Percentiles rank a stretch among this genome's conserved stretches.
Conservation (phyloP, 2,888 invertebrate genomes). For the Cryptus armator region DNA sequence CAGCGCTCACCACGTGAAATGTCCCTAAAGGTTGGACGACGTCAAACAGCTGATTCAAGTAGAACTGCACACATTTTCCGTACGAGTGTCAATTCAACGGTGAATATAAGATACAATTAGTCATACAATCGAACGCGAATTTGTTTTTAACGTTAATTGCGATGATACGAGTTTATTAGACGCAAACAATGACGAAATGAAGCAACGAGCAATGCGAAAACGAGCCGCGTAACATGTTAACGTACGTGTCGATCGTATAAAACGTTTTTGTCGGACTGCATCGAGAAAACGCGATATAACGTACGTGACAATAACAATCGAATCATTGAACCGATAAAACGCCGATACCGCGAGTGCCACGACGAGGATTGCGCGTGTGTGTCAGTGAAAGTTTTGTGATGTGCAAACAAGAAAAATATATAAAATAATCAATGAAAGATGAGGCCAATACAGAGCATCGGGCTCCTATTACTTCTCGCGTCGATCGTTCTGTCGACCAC, state of each 20-base stretch:
- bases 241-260: conserved; percentile 71
- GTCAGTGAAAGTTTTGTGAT: conserved; percentile 40
- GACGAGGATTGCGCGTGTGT: not conserved
- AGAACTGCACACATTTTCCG: not conserved
- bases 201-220: conserved; percentile 41
- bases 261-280: conserved; percentile 10
- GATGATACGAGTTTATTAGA: not conserved
- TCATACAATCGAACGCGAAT: not conserved
- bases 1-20: conserved; percentile 50
- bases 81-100: conserved; percentile 10
- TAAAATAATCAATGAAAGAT: conserved; percentile 66
- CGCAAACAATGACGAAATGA: conserved; percentile 28
- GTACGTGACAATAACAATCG: conserved; percentile 40
- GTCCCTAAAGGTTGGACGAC: conserved; percentile 29
- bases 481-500: conserved; percentile 71
- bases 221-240: conserved; percentile 75
- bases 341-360: no score
- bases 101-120: conserved; percentile 4
- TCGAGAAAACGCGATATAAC: not conserved
- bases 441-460: conserved; percentile 69
- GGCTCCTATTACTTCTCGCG: conserved; percentile 72
- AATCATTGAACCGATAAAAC: not conserved
- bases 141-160: not conserved
- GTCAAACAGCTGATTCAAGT: conserved; percentile 45
- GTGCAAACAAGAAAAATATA: conserved; percentile 50